Percentiles rank a stretch among this genome's conserved stretches.
phyloP scores from a whole-genome alignment of 2,113 vertebrate genomes.

The Cyprinodon brontotheroides region DNA sequence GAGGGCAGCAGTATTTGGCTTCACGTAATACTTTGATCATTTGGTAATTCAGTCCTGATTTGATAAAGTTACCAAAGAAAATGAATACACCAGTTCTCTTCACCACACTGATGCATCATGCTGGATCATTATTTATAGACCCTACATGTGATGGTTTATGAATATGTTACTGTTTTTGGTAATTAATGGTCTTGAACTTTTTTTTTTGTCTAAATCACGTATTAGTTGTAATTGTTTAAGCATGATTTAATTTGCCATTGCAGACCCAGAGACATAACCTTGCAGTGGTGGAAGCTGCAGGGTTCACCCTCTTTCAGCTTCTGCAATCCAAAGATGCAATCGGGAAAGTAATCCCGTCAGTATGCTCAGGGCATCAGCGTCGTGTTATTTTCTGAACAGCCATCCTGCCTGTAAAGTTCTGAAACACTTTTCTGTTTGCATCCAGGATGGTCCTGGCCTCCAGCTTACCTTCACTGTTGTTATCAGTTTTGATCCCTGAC shows the following conservation, averaged over 20 bases:
- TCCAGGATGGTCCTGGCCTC: slow-evolving; percentile 84
- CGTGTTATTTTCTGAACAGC: neutral
- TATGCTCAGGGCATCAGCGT: neutral
- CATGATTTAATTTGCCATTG: slow-evolving; percentile 23
- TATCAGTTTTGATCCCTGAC: slow-evolving; percentile 79
- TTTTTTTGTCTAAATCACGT: neutral
- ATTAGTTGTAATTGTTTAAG: neutral
- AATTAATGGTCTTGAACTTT: neutral
- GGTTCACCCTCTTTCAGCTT: slow-evolving; percentile 91
- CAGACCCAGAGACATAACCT: slow-evolving; percentile 85
- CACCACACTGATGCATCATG: neutral
- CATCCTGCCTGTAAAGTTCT: neutral
- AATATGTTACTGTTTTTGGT: neutral
- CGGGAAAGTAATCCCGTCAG: slow-evolving; percentile 87
- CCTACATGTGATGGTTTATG: too few species aligned
- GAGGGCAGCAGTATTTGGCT: too few species aligned
- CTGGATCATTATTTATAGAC: neutral
- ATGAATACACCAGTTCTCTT: neutral
- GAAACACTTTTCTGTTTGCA: neutral
- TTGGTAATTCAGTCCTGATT: neutral
- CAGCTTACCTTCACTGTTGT: slow-evolving; percentile 81
- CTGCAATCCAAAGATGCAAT: slow-evolving; percentile 88
- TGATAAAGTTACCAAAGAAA: neutral
- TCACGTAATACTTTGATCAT: neutral
- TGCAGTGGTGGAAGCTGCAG: slow-evolving; percentile 89